Evolutionary conservation across 2,797 vertebrate genomes (phyloP).

Genomic region (Selene dorsalis): DNA sequence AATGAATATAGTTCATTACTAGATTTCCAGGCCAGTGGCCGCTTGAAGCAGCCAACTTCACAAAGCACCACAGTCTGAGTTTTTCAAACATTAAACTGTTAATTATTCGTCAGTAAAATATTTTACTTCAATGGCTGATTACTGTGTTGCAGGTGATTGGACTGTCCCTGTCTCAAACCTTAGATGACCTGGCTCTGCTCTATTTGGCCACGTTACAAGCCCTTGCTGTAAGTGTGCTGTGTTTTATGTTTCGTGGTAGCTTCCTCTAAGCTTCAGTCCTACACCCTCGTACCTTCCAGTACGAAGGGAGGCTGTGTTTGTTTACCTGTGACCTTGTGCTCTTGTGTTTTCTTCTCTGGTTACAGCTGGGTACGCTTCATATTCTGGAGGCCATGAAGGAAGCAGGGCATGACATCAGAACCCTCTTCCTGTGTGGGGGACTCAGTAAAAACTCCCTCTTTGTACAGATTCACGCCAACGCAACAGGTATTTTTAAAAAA

Average conservation of each 20-base stretch:
- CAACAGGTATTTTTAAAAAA: constrained; percentile 84
- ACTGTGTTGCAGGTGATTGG: constrained; percentile 88
- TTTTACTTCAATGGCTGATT: not conserved
- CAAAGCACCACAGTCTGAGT: not conserved
- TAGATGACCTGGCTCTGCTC: constrained; percentile 93
- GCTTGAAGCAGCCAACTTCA: not conserved
- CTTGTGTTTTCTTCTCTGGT: constrained; percentile 16
- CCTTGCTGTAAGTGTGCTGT: constrained; percentile 89
- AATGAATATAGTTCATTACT: not conserved
- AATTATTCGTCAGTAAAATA: not conserved
- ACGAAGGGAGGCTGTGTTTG: constrained; percentile 5
- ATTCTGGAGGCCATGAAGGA: constrained; percentile 91
- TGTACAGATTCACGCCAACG: constrained; percentile 92
- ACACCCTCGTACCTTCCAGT: not conserved
- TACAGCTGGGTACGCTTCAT: constrained; percentile 92
- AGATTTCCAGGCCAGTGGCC: not conserved
- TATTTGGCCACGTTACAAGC: constrained; percentile 94
- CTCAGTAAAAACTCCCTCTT: constrained; percentile 95
- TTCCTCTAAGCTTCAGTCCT: constrained; percentile 16
- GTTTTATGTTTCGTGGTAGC: constrained; percentile 15
- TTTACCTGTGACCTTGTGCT: constrained; percentile 3
- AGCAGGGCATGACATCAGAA: constrained; percentile 89
- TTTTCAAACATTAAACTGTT: not conserved
- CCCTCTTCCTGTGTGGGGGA: constrained; percentile 94
- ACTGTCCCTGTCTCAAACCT: constrained; percentile 87